Evolutionary conservation across 2,888 invertebrate genomes (phyloP), one percentile per base, ranked within the genome.

Genomic region (Salticus scenicus): DNA sequence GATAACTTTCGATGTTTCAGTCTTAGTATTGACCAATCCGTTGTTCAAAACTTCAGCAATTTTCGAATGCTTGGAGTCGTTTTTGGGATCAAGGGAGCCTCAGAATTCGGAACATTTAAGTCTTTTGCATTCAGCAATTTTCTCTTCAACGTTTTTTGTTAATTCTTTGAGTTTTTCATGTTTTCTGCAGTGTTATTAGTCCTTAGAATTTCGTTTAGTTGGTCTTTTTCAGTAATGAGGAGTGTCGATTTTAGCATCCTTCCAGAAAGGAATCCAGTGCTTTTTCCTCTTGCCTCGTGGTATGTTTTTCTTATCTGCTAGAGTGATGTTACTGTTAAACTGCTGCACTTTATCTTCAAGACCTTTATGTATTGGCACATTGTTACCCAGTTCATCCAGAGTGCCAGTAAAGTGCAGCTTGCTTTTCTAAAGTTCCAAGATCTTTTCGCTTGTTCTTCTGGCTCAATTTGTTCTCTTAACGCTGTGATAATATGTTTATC

Each of bases 371-470:
- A 37, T 37, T 37, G 37, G 51, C 24, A 17, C 51, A 37, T 37
- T 2, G 17, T 24, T 0, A 42, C 42, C 12, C 24, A 27, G 24
- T 27, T 71, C 42, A 10, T 71, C 42, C 27, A 42, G 14, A 42
- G 24, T 41, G 14, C 20, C 20, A 0, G 70, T 70, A 71, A 0
- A 41, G 1, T 12, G 27, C 41, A 41, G 71, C 42, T 8, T 14
- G 42, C 42, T 24, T 71, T 71, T 41, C 71, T 24, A n/a, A 71
- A 71, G 14, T 42, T 71, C 42, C 71, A 71, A 27, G 42, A 71
- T 10, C 42, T 41, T 71, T 71, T 42, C 14, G 17, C 27, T 42
- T 71, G 28, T 42, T 42, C 0, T 0, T 5, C 28, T 41, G n/a
- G 2, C 24, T 71, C 27, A 12, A 20, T 0, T 42, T 42, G 20